phyloP scores from a whole-genome alignment of 2,888 invertebrate genomes.

The Drosophila fungiperda region DNA sequence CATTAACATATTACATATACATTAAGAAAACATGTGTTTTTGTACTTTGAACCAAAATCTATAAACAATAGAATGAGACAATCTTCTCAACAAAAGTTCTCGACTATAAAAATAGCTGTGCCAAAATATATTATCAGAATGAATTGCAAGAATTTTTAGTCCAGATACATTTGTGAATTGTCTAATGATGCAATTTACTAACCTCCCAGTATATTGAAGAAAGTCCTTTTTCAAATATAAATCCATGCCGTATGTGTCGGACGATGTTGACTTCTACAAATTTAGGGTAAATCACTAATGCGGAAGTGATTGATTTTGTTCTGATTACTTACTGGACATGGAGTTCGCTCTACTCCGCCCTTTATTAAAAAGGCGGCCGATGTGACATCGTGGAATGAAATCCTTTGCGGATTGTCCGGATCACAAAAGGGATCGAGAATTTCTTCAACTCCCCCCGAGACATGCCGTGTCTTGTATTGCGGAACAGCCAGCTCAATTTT shows the following conservation, averaged over 20 bases:
- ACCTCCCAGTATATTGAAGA: conserved; percentile 97
- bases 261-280: conserved; percentile 92
- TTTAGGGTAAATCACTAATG: not conserved
- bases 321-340: conserved; percentile 89
- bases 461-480: conserved; percentile 19
- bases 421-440: conserved; percentile 87
- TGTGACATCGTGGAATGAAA: conserved; percentile 94
- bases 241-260: conserved; percentile 91
- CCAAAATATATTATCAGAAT: not conserved
- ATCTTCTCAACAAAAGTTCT: not conserved
- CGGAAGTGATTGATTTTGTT: not conserved
- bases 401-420: conserved; percentile 89
- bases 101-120: not conserved
- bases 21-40: not conserved
- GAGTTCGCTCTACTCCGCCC: conserved; percentile 92
- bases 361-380: conserved; percentile 95
- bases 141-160: not conserved
- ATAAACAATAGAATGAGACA: not conserved
- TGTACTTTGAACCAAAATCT: conserved; percentile 40
- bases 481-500: conserved; percentile 22
- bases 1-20: not conserved
- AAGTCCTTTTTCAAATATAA: conserved; percentile 97
- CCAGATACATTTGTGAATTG: no score
- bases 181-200: conserved; percentile 46
- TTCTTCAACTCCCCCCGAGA: conserved; percentile 62